Percentiles rank a stretch among this genome's conserved stretches.
These are phyloP conservation scores for Pollimyrus isidori DNA, from an alignment of 2,113 vertebrate species.

Conservation along the genomic window DNA sequence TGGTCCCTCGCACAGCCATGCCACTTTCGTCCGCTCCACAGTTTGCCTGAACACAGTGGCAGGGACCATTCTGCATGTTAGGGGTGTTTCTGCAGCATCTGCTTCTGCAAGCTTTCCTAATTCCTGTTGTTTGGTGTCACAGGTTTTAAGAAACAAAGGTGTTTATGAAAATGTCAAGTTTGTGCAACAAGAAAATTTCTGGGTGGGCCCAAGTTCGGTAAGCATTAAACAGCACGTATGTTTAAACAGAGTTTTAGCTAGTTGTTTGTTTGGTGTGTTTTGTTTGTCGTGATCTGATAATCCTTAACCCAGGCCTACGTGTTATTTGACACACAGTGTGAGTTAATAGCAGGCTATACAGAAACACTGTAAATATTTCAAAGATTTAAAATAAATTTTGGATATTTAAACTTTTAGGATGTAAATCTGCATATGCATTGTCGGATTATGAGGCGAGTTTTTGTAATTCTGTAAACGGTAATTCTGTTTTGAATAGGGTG, in stretches of 20 bases:
- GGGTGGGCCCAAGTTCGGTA: conserved; percentile 96
- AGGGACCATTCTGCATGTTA: neutral
- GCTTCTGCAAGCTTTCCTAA: neutral
- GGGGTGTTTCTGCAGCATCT: neutral
- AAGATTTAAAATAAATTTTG: neutral
- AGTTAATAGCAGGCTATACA: neutral
- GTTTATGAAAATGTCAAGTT: conserved; percentile 98
- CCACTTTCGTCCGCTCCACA: neutral
- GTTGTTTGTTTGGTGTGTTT: neutral
- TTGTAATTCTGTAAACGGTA: neutral
- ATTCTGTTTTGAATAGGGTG: neutral
- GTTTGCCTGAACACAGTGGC: neutral
- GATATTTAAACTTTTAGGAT: neutral
- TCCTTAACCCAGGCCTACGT: neutral
- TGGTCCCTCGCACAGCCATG: neutral
- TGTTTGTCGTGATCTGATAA: neutral
- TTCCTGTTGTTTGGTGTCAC: neutral
- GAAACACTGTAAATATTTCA: neutral
- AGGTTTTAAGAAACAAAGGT: conserved; percentile 95
- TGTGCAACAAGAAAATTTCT: conserved; percentile 97
- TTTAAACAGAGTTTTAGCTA: neutral
- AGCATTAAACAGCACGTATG: conserved; percentile 36
- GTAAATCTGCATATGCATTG: neutral
- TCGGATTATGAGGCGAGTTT: neutral
- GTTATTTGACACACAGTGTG: neutral